Conservation (phyloP, 2,113 vertebrate genomes). For the Orthonyx spaldingii region DNA sequence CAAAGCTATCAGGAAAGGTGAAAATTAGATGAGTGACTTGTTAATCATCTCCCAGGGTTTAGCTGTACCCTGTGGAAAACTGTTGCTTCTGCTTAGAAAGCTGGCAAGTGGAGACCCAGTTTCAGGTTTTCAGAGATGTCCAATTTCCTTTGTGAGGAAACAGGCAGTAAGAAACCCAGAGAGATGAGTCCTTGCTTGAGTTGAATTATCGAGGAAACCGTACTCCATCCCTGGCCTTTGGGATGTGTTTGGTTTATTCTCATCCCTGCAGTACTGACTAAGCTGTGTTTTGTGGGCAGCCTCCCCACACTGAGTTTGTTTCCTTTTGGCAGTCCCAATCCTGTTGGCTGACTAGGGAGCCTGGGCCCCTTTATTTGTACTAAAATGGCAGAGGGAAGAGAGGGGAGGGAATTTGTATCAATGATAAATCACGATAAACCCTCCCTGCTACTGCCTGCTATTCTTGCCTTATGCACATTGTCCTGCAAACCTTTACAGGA, state of each 20-base stretch:
- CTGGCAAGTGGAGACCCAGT: neutral
- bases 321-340: constrained; percentile 22
- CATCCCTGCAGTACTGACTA: neutral
- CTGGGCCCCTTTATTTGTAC: constrained; percentile 45
- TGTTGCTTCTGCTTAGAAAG: neutral
- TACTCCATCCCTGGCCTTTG: neutral
- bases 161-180: neutral
- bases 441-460: neutral
- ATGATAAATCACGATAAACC: constrained; percentile 7
- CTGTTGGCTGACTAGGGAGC: constrained; percentile 27
- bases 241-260: neutral
- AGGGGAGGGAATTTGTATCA: constrained; percentile 34
- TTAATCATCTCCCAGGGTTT: neutral
- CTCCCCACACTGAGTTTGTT: constrained; percentile 18
- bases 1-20: neutral
- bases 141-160: neutral
- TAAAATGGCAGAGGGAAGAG: constrained; percentile 25
- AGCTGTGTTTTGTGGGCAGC: constrained; percentile 18
- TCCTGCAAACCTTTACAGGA: neutral
- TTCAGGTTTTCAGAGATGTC: constrained; percentile 7
- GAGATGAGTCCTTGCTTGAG: constrained; percentile 12
- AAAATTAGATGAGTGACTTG: neutral
- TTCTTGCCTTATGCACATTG: neutral
- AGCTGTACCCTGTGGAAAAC: neutral
- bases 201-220: neutral